phyloP scores from a whole-genome alignment of 2,113 vertebrate genomes.

The Hydrolagus affinis region DNA sequence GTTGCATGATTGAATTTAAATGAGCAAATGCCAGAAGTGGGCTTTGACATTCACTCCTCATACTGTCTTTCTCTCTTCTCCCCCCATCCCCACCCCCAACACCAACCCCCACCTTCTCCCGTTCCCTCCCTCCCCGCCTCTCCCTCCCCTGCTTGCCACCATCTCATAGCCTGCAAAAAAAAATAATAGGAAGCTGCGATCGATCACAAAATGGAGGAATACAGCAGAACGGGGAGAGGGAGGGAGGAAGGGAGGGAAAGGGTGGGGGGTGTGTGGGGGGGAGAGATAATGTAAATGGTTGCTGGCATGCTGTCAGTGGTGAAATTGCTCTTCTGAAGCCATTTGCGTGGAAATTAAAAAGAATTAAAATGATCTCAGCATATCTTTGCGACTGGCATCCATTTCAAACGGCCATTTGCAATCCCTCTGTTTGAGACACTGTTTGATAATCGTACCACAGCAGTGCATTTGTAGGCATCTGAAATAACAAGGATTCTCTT shows the following conservation, averaged over 20 bases:
- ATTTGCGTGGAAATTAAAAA: slow-evolving; percentile 23
- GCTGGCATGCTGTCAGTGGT: slow-evolving; percentile 40
- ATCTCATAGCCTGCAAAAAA: slow-evolving; percentile 42
- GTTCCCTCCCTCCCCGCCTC: slow-evolving; percentile 41
- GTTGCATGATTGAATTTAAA: slow-evolving; percentile 74
- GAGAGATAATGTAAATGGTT: slow-evolving; percentile 46
- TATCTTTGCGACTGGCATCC: slow-evolving; percentile 16
- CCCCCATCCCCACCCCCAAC: too few species aligned
- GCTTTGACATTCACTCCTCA: slow-evolving; percentile 57
- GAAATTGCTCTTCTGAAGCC: slow-evolving; percentile 29
- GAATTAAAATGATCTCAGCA: slow-evolving; percentile 25
- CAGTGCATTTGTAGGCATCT: not conserved
- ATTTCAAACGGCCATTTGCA: slow-evolving; percentile 29
- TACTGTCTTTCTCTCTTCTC: slow-evolving; percentile 35
- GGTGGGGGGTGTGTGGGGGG: too few species aligned
- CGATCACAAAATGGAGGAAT: slow-evolving; percentile 51
- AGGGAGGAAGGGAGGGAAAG: slow-evolving; percentile 35
- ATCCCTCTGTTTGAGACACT: slow-evolving; percentile 18
- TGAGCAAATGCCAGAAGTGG: slow-evolving; percentile 67
- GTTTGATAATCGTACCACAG: slow-evolving; percentile 5
- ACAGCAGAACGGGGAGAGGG: slow-evolving; percentile 37
- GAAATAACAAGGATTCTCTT: slow-evolving; percentile 21
- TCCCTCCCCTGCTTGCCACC: slow-evolving; percentile 45
- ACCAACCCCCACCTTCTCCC: slow-evolving; percentile 45
- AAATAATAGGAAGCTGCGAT: slow-evolving; percentile 34